These are phyloP conservation scores for Pogonophryne albipinna DNA, from an alignment of 2,797 vertebrate species.

Conservation along the genomic window DNA sequence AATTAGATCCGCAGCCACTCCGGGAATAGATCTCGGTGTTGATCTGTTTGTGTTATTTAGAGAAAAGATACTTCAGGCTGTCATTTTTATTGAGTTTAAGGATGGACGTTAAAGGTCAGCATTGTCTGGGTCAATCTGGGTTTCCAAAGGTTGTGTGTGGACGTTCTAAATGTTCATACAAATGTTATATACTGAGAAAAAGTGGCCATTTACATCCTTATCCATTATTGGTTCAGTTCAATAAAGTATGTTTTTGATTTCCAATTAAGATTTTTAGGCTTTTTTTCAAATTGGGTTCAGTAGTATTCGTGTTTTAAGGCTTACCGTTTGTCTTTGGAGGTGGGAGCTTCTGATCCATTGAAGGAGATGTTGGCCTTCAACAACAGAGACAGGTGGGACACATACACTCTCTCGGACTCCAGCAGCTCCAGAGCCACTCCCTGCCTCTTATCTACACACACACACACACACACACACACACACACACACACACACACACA, in stretches of 20 bases:
- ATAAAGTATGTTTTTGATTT: too few species aligned
- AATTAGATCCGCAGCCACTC: conserved; percentile 55
- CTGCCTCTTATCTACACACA: conserved; percentile 89
- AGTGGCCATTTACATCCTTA: background rate
- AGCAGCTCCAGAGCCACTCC: conserved; percentile 93
- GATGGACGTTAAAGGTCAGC: background rate
- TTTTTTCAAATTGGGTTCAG: too few species aligned
- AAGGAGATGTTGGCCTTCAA: conserved; percentile 96
- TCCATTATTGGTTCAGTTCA: background rate
- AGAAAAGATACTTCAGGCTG: background rate
- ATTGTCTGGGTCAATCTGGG: background rate
- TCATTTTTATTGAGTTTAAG: background rate
- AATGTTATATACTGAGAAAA: too few species aligned
- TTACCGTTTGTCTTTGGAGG: conserved; percentile 94
- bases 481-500: conserved; percentile 14
- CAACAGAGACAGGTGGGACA: conserved; percentile 93
- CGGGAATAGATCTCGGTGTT: conserved; percentile 9
- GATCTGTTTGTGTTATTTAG: background rate
- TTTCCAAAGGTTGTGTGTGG: background rate
- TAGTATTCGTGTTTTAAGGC: background rate
- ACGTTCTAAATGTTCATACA: background rate
- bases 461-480: conserved; percentile 30
- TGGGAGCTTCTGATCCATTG: conserved; percentile 90
- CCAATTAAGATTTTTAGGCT: too few species aligned
- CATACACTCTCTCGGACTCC: conserved; percentile 96